Evolutionary conservation across 2,888 invertebrate species (phyloP).

Genomic region (Microplitis deprimator): DNA sequence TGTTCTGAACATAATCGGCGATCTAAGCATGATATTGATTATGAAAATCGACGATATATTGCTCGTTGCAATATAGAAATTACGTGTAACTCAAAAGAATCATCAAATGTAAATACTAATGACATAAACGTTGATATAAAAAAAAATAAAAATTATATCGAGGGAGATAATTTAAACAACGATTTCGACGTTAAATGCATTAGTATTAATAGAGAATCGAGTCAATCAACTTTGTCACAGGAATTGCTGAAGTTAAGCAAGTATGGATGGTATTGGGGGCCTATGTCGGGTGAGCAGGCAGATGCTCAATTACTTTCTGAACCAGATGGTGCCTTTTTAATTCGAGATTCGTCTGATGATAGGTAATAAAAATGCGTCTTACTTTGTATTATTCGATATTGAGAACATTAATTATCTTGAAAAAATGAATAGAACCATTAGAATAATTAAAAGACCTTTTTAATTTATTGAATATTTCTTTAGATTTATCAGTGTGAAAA

Average conservation of each 20-base stretch:
- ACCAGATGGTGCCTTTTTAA: slow-evolving; percentile 84
- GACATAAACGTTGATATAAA: not conserved
- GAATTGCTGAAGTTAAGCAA: slow-evolving; percentile 62
- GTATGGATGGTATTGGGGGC: slow-evolving; percentile 87
- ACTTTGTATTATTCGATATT: not conserved
- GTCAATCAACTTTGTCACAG: slow-evolving; percentile 56
- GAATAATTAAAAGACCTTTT: too few species aligned
- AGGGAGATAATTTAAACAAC: slow-evolving; percentile 8
- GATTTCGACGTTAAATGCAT: slow-evolving; percentile 1
- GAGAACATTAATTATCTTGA: not conserved
- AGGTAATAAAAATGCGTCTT: slow-evolving; percentile 48
- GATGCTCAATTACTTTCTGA: slow-evolving; percentile 79
- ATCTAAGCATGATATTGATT: not conserved
- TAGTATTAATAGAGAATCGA: slow-evolving; percentile 41
- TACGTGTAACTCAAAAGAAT: not conserved
- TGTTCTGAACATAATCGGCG: not conserved
- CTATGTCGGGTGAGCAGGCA: slow-evolving; percentile 81
- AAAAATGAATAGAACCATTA: not conserved
- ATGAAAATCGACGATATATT: not conserved
- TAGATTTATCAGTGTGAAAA: slow-evolving; percentile 16
- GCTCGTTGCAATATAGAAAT: not conserved
- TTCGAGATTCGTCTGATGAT: slow-evolving; percentile 82
- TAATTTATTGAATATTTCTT: not conserved
- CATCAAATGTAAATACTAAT: not conserved
- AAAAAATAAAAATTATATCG: not conserved